phyloP scores from a whole-genome alignment of 2,888 invertebrate species.

The Ochropleura leucogaster region DNA sequence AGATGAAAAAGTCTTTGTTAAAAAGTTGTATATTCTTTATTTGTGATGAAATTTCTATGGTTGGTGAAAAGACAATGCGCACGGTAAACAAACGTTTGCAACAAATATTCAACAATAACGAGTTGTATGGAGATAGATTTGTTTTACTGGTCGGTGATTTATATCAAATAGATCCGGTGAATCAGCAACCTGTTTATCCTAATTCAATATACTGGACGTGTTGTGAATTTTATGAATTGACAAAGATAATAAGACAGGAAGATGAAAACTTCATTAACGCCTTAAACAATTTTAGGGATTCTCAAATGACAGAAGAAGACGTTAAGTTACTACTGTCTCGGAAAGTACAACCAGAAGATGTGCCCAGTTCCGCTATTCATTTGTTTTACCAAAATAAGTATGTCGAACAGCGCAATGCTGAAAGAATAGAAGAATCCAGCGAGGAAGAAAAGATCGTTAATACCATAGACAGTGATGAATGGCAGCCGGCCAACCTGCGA shows the following conservation, averaged over 20 bases:
- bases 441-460: constrained; percentile 5
- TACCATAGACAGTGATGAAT: constrained; percentile 10
- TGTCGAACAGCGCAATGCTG: constrained; percentile 9
- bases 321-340: constrained; percentile 40
- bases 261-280: constrained; percentile 49
- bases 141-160: constrained; percentile 18
- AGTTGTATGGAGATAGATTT: constrained; percentile 19
- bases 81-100: constrained; percentile 6
- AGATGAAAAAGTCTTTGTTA: background rate
- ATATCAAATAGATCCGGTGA: constrained; percentile 21
- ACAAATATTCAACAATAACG: background rate
- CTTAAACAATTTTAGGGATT: constrained; percentile 50
- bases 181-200: constrained; percentile 18
- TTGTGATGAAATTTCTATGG: constrained; percentile 15
- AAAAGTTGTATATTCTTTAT: constrained; percentile 5
- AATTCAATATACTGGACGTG: constrained; percentile 46
- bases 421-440: constrained; percentile 5
- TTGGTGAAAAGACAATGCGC: background rate
- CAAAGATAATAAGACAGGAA: constrained; percentile 44
- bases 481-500: constrained; percentile 1
- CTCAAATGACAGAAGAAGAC: constrained; percentile 45
- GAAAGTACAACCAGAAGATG: constrained; percentile 5
- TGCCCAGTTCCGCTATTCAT: constrained; percentile 16
- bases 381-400: constrained; percentile 12
- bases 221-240: constrained; percentile 45